These are phyloP conservation scores for Trigoniulus corallinus DNA, from an alignment of 1,140 invertebrate species.

Conservation along the genomic window DNA sequence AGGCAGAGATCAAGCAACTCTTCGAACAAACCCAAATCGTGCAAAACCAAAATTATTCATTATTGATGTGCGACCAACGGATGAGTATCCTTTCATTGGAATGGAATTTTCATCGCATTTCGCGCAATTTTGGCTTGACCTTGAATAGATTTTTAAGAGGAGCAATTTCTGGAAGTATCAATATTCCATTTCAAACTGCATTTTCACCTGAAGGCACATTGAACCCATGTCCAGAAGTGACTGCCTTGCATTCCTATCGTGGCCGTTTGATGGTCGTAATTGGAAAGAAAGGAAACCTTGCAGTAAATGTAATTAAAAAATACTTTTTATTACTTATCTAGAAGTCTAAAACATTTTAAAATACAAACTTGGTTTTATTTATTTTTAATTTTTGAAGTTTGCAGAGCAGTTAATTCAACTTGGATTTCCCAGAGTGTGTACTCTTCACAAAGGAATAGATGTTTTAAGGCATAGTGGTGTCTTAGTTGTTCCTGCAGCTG, in stretches of 20 bases:
- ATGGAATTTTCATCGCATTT: too few relatives aligned
- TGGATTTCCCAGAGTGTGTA: slow-evolving; percentile 31
- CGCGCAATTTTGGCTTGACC: slow-evolving; percentile 13
- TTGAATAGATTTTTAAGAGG: slow-evolving; percentile 48
- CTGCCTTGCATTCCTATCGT: slow-evolving; percentile 35
- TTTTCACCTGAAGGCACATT: slow-evolving; percentile 37
- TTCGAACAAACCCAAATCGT: slow-evolving; percentile 11
- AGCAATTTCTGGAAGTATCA: slow-evolving; percentile 58
- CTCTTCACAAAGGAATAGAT: slow-evolving; percentile 36
- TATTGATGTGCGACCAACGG: slow-evolving; percentile 53
- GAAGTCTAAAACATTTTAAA: neutral
- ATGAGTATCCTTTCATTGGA: slow-evolving; percentile 40
- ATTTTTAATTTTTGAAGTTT: slow-evolving; percentile 26
- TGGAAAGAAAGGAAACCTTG: slow-evolving; percentile 53
- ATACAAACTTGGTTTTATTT: too few relatives aligned
- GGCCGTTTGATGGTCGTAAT: slow-evolving; percentile 58
- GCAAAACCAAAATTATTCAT: slow-evolving; percentile 45
- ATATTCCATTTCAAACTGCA: slow-evolving; percentile 60
- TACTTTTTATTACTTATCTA: neutral
- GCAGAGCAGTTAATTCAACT: slow-evolving; percentile 31
- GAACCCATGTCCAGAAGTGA: slow-evolving; percentile 41
- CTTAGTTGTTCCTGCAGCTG: slow-evolving; percentile 15
- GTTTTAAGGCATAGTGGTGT: slow-evolving; percentile 27
- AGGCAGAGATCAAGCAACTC: slow-evolving; percentile 25
- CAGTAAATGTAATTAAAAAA: slow-evolving; percentile 41